Evolutionary conservation across 2,113 vertebrate species (phyloP), one percentile per base, ranked within the genome.

Genomic region (Plecturocebus donacophilus): DNA sequence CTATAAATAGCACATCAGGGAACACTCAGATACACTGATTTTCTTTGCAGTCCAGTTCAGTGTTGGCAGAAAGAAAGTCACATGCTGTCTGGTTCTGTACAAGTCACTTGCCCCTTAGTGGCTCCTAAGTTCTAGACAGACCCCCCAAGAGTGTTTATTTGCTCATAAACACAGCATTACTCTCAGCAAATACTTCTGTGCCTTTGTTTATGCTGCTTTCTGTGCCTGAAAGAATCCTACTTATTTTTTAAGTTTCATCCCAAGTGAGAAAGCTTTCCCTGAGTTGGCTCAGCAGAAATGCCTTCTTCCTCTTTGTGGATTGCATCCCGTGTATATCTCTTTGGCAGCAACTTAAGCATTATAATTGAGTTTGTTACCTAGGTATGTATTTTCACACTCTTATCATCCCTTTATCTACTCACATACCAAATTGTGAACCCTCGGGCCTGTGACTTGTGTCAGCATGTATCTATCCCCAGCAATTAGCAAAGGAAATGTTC

Each of bases 1-100:
- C 94, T 97, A 96, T 95, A 96, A 97, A 97, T 97, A 97, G 79
- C 83, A 25, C 45, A 23, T 35, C 95, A 81, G 90, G 84, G 80
- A 91, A 91, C 83, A 40, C 75, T 93, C 58, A 25, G 70, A 75
- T 75, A 87, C 93, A 64, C 35, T 47, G 93, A 52, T 95, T 96
- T 91, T 94, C 77, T 93, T 92, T 88, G 23, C 68, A 91, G 81
- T 79, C 52, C 66, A 89, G 38, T 21, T 86, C 66, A 80, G 0
- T 88, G 61, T 90, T 93, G 89, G 56, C 75, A 87, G 95, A 84
- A 56, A 87, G 64, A 94, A 86, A 87, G 87, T 97, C 83, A 90
- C 70, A 40, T 58, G 84, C 68, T 90, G 30, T 56, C 68, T 96
- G 95, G 42, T 40, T 80, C 16, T 14, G 42, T 47, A 64, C 5